Evolutionary conservation across 2,797 vertebrate species (phyloP).

Genomic region (Schizopygopsis pylzovi): DNA sequence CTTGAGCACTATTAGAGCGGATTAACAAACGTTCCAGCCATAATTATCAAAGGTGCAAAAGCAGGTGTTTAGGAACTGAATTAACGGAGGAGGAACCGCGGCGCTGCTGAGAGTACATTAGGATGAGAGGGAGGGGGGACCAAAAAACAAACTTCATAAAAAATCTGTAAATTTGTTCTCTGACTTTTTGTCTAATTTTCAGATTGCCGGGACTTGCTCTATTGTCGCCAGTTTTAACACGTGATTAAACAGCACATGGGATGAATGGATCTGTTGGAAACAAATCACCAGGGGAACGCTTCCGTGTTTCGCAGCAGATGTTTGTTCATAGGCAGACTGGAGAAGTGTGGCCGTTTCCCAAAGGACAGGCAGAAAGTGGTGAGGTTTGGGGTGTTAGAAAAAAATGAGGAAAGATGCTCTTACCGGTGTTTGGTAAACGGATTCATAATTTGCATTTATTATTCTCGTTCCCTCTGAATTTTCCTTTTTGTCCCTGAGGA

Average conservation of each 20-base stretch:
- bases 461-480: constrained; percentile 32
- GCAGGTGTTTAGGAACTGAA: constrained; percentile 75
- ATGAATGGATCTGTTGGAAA: constrained; percentile 65
- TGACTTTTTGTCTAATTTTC: constrained; percentile 66
- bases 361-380: constrained; percentile 57
- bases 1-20: constrained; percentile 78
- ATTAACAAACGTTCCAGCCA: constrained; percentile 81
- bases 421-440: constrained; percentile 41
- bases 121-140: constrained; percentile 1
- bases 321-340: constrained; percentile 70
- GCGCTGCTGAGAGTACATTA: constrained; percentile 51
- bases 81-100: constrained; percentile 60
- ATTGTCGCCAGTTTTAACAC: constrained; percentile 69
- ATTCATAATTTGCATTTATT: constrained; percentile 50
- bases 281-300: constrained; percentile 69
- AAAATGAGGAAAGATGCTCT: constrained; percentile 43
- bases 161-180: constrained; percentile 65
- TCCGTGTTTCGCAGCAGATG: constrained; percentile 72
- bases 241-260: constrained; percentile 70
- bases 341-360: constrained; percentile 62
- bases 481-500: constrained; percentile 30
- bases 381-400: constrained; percentile 63
- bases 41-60: constrained; percentile 79
- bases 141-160: constrained; percentile 67
- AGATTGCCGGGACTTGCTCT: constrained; percentile 67